phyloP scores from a whole-genome alignment of 2,113 vertebrate species.

The Microtus ochrogaster region DNA sequence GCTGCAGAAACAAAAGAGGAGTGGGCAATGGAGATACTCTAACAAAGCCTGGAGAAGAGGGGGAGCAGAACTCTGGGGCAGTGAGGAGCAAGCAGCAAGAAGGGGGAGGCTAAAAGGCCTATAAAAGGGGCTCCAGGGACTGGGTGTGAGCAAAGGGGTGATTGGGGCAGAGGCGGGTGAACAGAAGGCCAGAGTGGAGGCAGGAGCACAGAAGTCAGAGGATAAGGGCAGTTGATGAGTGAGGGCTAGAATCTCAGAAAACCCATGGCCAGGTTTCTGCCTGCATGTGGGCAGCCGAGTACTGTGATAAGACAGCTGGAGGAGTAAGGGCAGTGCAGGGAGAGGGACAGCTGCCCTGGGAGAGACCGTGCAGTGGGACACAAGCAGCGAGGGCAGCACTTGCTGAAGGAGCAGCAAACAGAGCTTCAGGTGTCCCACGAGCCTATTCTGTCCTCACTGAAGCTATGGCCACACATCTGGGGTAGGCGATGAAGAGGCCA shows the following conservation, averaged over 20 bases:
- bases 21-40: background rate
- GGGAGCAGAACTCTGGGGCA: no score
- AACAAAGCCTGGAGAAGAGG: background rate
- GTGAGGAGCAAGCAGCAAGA: background rate
- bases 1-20: background rate
- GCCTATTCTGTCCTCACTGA: background rate
- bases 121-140: background rate
- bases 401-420: background rate
- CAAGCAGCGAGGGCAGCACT: background rate
- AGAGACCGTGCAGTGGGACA: background rate
- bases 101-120: rapidly evolving
- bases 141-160: background rate
- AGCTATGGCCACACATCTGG: background rate
- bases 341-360: background rate
- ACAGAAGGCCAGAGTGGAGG: background rate
- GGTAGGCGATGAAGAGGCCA: background rate
- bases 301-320: background rate
- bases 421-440: background rate
- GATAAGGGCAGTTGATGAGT: no score
- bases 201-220: background rate
- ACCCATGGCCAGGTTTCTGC: background rate
- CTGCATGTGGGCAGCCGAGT: no score
- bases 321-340: background rate
- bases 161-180: background rate
- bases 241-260: background rate